Evolutionary conservation across 2,888 invertebrate species (phyloP), one percentile per base, ranked within the genome.

Genomic region (Caenorhabditis virilis): DNA sequence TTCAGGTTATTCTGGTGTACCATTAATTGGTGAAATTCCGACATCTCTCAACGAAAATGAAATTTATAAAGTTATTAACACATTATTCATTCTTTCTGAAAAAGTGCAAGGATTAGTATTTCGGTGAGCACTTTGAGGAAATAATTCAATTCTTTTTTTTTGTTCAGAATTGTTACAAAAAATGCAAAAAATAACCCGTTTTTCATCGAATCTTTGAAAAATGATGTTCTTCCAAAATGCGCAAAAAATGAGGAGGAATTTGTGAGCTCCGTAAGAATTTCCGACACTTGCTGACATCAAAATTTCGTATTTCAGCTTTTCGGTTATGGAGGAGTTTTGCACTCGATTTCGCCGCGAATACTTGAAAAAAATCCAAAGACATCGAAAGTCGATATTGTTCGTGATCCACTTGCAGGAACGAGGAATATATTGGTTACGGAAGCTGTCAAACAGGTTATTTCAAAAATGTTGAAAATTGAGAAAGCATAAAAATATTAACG

Each of bases 401-500:
- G 71, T 41, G 48, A 54, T 25, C 59, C 45, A 42, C 38, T 57
- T 5, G 48, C 67, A 27, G 60, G 72, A 22, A 72, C 72, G 13
- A 61, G 75, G 27, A 75, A 72, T 50, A 75, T 75, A 46, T 61
- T 75, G 26, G 60, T 75, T 18, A 75, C 75, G 16, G 75, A 75
- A 43, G 63, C 67, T 33, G 46, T 55, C 27, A 41, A 47, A 55
- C 57, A 60, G 68, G 54, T 54, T 30, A n/a, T n/a, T n/a, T n/a
- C n/a, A n/a, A n/a, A n/a, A n/a, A n/a, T n/a, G n/a, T n/a, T n/a
- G n/a, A n/a, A n/a, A n/a, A n/a, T n/a, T n/a, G n/a, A n/a, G n/a
- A n/a, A n/a, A n/a, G n/a, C n/a, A n/a, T n/a, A n/a, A n/a, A n/a
- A n/a, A n/a, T n/a, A n/a, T n/a, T n/a, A n/a, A n/a, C n/a, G n/a